A percentile compares a stretch with the other conserved stretches of the same genome.
phyloP scores from a whole-genome alignment of 2,113 vertebrate species.

The Indri indri region DNA sequence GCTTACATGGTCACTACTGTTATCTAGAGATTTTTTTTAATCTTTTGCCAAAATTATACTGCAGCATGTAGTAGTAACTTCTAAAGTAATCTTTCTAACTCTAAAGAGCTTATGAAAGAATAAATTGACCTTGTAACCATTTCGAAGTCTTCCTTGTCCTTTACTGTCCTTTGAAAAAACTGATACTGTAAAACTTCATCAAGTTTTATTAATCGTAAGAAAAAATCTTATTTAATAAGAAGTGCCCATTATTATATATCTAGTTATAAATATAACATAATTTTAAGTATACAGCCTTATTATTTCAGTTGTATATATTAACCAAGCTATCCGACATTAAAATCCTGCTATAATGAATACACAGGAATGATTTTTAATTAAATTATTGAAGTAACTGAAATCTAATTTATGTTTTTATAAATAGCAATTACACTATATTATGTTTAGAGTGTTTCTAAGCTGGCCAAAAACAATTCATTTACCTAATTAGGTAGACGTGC shows the following conservation, averaged over 20 bases:
- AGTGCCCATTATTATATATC: not conserved
- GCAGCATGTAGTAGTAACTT: not conserved
- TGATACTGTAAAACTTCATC: not conserved
- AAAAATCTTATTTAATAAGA: constrained; percentile 12
- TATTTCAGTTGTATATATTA: not conserved
- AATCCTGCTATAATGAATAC: constrained; percentile 15
- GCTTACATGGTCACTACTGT: not conserved
- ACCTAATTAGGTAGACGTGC: not conserved
- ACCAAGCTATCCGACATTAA: not conserved
- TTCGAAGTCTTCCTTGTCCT: constrained; percentile 22
- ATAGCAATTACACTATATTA: not conserved
- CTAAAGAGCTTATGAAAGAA: constrained; percentile 18
- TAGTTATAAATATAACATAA: constrained; percentile 35
- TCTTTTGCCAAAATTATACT: not conserved
- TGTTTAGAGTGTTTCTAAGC: constrained; percentile 30
- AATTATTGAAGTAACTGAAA: constrained; percentile 11
- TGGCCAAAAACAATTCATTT: constrained; percentile 43
- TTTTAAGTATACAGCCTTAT: not conserved
- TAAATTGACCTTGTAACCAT: constrained; percentile 11
- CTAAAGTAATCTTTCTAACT: constrained; percentile 5
- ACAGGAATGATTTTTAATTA: constrained; percentile 35
- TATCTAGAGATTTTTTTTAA: not conserved
- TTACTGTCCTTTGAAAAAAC: constrained; percentile 31
- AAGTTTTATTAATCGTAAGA: not conserved
- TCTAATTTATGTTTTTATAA: constrained; percentile 27